Conservation (phyloP, 2,888 invertebrate species). For the Papilio elwesi region DNA sequence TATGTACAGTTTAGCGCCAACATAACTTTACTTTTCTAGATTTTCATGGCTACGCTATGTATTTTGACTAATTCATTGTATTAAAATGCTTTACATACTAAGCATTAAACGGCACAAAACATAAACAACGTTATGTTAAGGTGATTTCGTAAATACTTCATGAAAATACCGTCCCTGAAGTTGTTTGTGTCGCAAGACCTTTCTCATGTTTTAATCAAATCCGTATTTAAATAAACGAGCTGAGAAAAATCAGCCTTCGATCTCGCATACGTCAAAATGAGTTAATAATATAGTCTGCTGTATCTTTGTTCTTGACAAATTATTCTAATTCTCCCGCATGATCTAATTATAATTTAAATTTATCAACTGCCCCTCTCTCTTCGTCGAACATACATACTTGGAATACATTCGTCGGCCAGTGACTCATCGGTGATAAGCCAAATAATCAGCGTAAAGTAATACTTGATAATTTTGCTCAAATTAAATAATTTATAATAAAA, state of each 20-base stretch:
- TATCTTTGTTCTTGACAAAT: background rate
- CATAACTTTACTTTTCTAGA: no score
- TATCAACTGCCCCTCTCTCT: no score
- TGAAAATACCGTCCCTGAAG: constrained; percentile 25
- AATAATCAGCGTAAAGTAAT: background rate
- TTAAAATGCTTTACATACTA: background rate
- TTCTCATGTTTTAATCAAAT: constrained; percentile 22
- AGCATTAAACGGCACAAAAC: background rate
- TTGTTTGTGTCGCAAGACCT: constrained; percentile 24
- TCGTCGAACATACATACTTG: no score
- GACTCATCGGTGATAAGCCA: background rate
- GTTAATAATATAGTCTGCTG: background rate
- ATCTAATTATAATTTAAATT: no score
- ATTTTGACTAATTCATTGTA: no score
- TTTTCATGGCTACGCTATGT: no score
- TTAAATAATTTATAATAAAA: constrained; percentile 7
- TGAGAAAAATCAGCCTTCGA: background rate
- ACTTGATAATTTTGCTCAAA: background rate
- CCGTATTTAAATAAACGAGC: constrained; percentile 13
- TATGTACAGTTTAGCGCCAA: no score
- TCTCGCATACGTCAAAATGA: background rate
- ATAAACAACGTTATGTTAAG: background rate
- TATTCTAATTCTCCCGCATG: no score
- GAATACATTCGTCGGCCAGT: background rate
- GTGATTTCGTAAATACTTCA: constrained; percentile 8